phyloP scores from a whole-genome alignment of 2,797 vertebrate species.

The Caiman crocodilus region DNA sequence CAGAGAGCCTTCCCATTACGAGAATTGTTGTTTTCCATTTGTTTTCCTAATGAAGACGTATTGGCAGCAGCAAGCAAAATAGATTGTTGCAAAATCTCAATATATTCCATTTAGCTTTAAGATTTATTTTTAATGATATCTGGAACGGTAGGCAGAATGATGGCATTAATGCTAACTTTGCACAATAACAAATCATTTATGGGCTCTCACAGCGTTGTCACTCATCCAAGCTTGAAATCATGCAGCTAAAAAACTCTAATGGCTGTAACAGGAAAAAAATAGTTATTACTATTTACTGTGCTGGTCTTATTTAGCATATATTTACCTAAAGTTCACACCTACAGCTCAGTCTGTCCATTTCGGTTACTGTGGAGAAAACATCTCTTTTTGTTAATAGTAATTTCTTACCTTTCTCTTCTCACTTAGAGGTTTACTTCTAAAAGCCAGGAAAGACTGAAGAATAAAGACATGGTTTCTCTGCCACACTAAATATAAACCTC shows the following conservation, averaged over 20 bases:
- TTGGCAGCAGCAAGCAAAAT: not conserved
- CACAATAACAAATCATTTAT: not conserved
- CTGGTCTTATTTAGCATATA: not conserved
- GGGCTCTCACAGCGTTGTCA: not conserved
- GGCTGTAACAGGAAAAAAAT: not conserved
- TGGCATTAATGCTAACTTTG: not conserved
- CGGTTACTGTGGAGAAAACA: not conserved
- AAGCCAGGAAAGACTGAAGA: no score
- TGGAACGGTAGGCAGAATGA: not conserved
- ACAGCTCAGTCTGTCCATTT: not conserved
- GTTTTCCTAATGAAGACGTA: not conserved
- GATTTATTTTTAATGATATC: not conserved
- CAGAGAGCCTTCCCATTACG: not conserved
- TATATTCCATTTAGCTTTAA: not conserved
- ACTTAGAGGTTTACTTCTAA: not conserved
- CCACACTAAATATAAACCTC: not conserved
- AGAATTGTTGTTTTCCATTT: not conserved
- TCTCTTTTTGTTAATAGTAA: not conserved
- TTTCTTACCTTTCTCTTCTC: not conserved
- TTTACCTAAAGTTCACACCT: not conserved
- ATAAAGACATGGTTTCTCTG: not conserved
- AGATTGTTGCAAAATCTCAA: not conserved
- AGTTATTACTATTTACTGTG: no score
- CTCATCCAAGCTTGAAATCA: not conserved
- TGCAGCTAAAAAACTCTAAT: not conserved